These are phyloP conservation scores for Podabrus alpinus DNA, from an alignment of 2,888 invertebrate species.

Conservation along the genomic window DNA sequence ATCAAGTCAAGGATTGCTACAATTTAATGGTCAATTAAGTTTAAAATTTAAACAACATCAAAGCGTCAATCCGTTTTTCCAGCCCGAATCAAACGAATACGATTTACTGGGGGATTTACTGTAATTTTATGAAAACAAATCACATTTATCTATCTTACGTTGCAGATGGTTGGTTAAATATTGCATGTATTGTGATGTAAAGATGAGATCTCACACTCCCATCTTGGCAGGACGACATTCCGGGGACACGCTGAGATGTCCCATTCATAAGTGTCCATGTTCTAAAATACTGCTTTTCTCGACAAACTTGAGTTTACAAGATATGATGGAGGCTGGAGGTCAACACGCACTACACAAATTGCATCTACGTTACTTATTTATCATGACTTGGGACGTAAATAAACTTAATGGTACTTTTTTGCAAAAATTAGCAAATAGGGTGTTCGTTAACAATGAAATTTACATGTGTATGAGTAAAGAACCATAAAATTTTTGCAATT, in stretches of 20 bases:
- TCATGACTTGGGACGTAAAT: background rate
- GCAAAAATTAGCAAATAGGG: background rate
- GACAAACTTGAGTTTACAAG: slow-evolving; percentile 26
- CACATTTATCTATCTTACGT: slow-evolving; percentile 44
- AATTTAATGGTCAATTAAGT: background rate
- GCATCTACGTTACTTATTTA: slow-evolving; percentile 22
- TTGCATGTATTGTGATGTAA: slow-evolving; percentile 54
- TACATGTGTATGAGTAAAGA: slow-evolving; percentile 5
- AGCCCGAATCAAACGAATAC: background rate
- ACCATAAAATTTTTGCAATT: slow-evolving; percentile 17
- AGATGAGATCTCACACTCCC: slow-evolving; percentile 50
- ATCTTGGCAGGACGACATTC: slow-evolving; percentile 46
- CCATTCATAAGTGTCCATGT: slow-evolving; percentile 52
- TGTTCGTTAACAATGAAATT: background rate
- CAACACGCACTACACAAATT: slow-evolving; percentile 35
- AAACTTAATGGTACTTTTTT: background rate
- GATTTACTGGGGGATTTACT: slow-evolving; percentile 48
- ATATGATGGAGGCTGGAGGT: slow-evolving; percentile 37
- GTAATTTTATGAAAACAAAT: slow-evolving; percentile 43
- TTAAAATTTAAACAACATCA: background rate
- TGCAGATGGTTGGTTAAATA: slow-evolving; percentile 49
- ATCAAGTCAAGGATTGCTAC: background rate
- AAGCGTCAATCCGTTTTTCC: background rate
- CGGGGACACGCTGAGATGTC: slow-evolving; percentile 50
- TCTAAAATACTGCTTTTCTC: slow-evolving; percentile 34